These are phyloP conservation scores for Tokudaia tokunoshimensis DNA, from an alignment of 2,797 vertebrate genomes.

Conservation along the genomic window DNA sequence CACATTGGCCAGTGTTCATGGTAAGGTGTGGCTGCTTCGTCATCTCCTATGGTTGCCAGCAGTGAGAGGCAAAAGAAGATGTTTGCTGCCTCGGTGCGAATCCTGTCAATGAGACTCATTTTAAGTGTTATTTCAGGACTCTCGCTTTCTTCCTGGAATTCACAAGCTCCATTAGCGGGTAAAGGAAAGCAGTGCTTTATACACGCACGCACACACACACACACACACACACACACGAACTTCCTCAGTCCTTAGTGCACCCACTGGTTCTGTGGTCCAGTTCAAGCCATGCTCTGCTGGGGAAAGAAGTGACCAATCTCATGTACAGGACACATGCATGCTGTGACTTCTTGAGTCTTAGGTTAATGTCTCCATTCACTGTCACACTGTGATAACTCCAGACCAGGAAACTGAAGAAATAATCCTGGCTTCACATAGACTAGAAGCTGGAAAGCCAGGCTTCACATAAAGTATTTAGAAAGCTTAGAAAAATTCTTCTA, in stretches of 20 bases:
- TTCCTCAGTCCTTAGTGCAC: not conserved
- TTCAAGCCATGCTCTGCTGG: not conserved
- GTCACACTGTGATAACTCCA: not conserved
- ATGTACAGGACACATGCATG: not conserved
- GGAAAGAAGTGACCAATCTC: not conserved
- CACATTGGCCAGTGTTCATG: slow-evolving; percentile 10
- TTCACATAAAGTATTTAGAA: not conserved
- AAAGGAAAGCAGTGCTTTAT: not conserved
- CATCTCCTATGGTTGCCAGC: not conserved
- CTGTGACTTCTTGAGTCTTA: not conserved
- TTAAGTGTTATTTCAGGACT: slow-evolving; percentile 46
- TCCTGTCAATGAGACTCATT: not conserved
- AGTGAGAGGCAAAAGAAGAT: not conserved
- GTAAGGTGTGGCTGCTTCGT: not conserved
- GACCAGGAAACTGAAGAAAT: not conserved
- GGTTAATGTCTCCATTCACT: not conserved
- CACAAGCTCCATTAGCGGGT: not conserved
- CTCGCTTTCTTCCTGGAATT: slow-evolving; percentile 52
- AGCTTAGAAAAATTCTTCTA: not conserved
- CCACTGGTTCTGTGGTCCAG: not conserved
- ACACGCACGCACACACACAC: not conserved
- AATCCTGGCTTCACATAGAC: not conserved
- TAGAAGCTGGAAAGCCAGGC: not conserved
- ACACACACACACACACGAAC: not conserved
- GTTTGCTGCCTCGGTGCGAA: not conserved